Evolutionary conservation across 2,888 invertebrate genomes (phyloP).

Genomic region (Diaprepes abbreviatus): DNA sequence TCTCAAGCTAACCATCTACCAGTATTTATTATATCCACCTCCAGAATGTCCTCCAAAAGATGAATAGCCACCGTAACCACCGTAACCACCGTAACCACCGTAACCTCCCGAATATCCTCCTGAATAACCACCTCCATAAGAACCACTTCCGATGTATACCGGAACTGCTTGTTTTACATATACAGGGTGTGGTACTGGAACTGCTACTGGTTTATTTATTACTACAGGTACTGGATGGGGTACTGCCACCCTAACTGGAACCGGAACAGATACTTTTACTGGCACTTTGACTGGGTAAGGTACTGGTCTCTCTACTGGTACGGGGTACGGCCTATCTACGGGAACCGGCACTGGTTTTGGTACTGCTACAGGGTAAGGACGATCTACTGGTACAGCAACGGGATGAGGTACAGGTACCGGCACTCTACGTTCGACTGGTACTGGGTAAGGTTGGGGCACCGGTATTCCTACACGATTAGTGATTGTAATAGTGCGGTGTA

Average conservation of each 20-base stretch:
- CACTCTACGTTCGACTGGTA: slow-evolving; percentile 69
- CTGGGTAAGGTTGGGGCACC: slow-evolving; percentile 70
- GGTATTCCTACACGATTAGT: slow-evolving; percentile 69
- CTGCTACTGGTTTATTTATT: slow-evolving; percentile 68
- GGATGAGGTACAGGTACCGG: slow-evolving; percentile 67
- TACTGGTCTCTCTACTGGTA: slow-evolving; percentile 71
- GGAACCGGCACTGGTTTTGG: slow-evolving; percentile 69
- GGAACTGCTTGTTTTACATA: slow-evolving; percentile 51
- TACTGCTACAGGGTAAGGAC: slow-evolving; percentile 67
- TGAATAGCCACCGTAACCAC: slow-evolving; percentile 43
- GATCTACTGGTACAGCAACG: slow-evolving; percentile 69
- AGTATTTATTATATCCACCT: slow-evolving; percentile 27
- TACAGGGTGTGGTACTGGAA: slow-evolving; percentile 65
- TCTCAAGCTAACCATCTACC: neutral
- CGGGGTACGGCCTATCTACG: slow-evolving; percentile 71
- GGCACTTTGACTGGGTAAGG: slow-evolving; percentile 67
- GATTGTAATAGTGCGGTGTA: slow-evolving; percentile 65
- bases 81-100: slow-evolving; percentile 27
- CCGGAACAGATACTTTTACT: slow-evolving; percentile 63
- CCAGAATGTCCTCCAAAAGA: slow-evolving; percentile 19
- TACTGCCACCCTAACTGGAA: slow-evolving; percentile 62
- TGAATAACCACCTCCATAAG: slow-evolving; percentile 18
- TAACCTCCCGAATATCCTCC: slow-evolving; percentile 31
- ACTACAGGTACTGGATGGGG: slow-evolving; percentile 66
- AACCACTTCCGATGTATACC: slow-evolving; percentile 37